Evolutionary conservation across 2,888 invertebrate genomes (phyloP).

Genomic region (Mesoligia furuncula): DNA sequence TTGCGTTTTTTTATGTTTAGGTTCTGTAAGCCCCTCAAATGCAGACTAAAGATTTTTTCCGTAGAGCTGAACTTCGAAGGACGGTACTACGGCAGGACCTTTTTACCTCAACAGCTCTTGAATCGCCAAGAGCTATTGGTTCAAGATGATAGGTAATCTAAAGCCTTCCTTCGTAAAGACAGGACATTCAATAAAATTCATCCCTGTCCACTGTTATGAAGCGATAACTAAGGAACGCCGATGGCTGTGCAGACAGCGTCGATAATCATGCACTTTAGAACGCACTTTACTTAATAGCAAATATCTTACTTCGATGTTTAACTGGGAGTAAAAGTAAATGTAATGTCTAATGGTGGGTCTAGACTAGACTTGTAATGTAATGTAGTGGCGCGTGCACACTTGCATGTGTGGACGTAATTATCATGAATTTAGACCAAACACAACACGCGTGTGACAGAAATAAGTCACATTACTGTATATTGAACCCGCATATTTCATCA

Average conservation of each 20-base stretch:
- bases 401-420: constrained; percentile 14
- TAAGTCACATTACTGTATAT: constrained; percentile 11
- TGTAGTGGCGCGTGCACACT: constrained; percentile 2
- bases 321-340: constrained; percentile 47
- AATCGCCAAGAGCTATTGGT: constrained; percentile 47
- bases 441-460: constrained; percentile 36
- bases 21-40: too few relatives aligned
- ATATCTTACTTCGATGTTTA: constrained; percentile 53
- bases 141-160: constrained; percentile 42
- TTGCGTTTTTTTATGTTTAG: too few relatives aligned
- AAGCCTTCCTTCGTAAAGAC: constrained; percentile 21
- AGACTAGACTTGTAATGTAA: constrained; percentile 20
- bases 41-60: not conserved
- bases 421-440: constrained; percentile 25
- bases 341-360: constrained; percentile 36
- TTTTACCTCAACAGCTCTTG: constrained; percentile 28
- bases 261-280: constrained; percentile 61
- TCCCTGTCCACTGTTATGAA: constrained; percentile 49
- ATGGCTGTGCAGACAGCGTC: constrained; percentile 22
- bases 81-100: constrained; percentile 10
- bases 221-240: constrained; percentile 43
- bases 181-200: constrained; percentile 40
- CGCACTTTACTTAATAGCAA: constrained; percentile 62
- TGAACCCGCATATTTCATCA: constrained; percentile 31
- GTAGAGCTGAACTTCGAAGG: constrained; percentile 21